Evolutionary conservation across 2,888 invertebrate genomes (phyloP).

Genomic region (Pristionchus mayeri): DNA sequence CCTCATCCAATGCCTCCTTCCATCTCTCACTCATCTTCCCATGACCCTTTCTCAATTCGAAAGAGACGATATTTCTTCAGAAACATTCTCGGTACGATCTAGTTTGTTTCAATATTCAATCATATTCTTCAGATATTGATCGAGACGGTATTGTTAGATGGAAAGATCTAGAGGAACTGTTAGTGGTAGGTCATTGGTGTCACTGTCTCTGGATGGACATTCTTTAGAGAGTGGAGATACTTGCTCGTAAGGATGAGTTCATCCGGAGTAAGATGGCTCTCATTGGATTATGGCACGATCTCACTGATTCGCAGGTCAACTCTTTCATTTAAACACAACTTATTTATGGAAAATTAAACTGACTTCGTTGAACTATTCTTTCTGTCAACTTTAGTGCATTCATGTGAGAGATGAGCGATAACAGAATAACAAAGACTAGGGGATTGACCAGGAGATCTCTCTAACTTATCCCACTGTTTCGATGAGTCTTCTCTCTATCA

Average conservation of each 20-base stretch:
- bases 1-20: conserved; percentile 35
- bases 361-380: background rate
- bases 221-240: conserved; percentile 13
- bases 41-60: background rate
- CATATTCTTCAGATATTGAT: conserved; percentile 25
- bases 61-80: conserved; percentile 44
- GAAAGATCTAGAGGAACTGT: conserved; percentile 37
- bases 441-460: no score
- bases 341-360: background rate
- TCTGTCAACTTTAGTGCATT: conserved; percentile 2
- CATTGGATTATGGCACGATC: conserved; percentile 46
- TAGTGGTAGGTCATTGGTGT: background rate
- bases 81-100: conserved; percentile 8
- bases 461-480: no score
- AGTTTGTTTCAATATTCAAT: background rate
- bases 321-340: background rate
- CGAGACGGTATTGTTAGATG: conserved; percentile 40
- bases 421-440: conserved; percentile 22
- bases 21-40: background rate
- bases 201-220: background rate
- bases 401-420: conserved; percentile 11
- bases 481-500: background rate
- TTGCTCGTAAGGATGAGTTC: conserved; percentile 42
- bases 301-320: conserved; percentile 16
- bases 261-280: conserved; percentile 44